Percentiles rank a stretch among this genome's conserved stretches.
Evolutionary conservation across 2,113 vertebrate genomes (phyloP).

Genomic region (Phylloscopus whistleri): DNA sequence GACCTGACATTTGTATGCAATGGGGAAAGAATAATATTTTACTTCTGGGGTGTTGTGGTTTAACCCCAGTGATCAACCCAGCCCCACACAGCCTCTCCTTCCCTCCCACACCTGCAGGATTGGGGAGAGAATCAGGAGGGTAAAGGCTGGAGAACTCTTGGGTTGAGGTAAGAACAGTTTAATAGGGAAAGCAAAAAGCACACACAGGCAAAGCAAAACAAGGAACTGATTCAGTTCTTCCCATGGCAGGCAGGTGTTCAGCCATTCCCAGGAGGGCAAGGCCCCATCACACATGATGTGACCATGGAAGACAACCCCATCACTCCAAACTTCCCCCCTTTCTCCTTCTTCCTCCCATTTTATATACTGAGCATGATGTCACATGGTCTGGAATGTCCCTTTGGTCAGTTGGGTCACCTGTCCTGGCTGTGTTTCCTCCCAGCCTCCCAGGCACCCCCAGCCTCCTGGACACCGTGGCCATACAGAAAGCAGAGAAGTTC

Average conservation of each 20-base stretch:
- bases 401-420: neutral
- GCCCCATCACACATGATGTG: accelerated
- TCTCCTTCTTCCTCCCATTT: neutral
- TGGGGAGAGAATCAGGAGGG: accelerated
- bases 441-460: no score
- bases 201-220: neutral
- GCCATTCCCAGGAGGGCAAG: neutral
- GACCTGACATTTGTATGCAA: neutral
- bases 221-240: neutral
- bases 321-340: accelerated
- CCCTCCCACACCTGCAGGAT: neutral
- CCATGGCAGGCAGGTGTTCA: neutral
- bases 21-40: neutral
- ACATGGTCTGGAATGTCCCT: neutral
- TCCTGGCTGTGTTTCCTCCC: no score
- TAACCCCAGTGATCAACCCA: neutral
- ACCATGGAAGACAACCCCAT: neutral
- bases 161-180: neutral
- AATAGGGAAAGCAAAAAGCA: neutral
- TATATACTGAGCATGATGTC: neutral
- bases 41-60: neutral
- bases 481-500: neutral
- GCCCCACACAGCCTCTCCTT: accelerated
- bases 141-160: neutral
- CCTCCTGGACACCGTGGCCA: accelerated